phyloP scores from a whole-genome alignment of 53 echinoderm and acorn worm genomes.

The Holothuria leucospilota region DNA sequence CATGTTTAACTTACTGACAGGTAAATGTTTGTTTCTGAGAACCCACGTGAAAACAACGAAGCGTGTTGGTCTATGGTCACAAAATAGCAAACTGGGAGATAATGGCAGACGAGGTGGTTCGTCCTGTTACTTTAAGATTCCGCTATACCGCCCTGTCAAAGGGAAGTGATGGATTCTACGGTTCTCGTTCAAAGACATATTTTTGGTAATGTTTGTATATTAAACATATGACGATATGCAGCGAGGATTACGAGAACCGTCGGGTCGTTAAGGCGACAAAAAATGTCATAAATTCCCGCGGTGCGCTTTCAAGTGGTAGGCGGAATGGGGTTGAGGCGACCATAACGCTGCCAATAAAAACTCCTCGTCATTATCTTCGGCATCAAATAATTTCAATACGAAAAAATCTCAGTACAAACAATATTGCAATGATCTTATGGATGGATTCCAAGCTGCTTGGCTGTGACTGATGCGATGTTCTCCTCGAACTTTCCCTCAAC shows the following conservation, averaged over 20 bases:
- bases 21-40: too few species aligned
- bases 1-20: too few species aligned
- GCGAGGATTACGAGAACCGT: conserved; percentile 18
- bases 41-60: too few species aligned
- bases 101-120: background rate
- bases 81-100: background rate
- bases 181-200: conserved; percentile 25
- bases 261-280: conserved; percentile 35
- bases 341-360: conserved; percentile 33
- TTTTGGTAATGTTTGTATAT: conserved; percentile 37
- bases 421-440: too few species aligned
- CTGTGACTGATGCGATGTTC: too few species aligned
- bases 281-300: conserved; percentile 20
- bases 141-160: background rate
- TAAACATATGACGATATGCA: conserved; percentile 28
- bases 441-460: too few species aligned
- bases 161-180: background rate
- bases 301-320: conserved; percentile 26
- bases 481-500: too few species aligned
- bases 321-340: conserved; percentile 40
- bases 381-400: too few species aligned
- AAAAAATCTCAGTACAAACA: too few species aligned
- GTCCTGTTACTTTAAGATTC: background rate
- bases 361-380: conserved; percentile 27
- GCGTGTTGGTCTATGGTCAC: background rate